A percentile compares a stretch with the other conserved stretches of the same genome.
Conservation (phyloP, 2,113 vertebrate species). For the Myrmecobius fasciatus region DNA sequence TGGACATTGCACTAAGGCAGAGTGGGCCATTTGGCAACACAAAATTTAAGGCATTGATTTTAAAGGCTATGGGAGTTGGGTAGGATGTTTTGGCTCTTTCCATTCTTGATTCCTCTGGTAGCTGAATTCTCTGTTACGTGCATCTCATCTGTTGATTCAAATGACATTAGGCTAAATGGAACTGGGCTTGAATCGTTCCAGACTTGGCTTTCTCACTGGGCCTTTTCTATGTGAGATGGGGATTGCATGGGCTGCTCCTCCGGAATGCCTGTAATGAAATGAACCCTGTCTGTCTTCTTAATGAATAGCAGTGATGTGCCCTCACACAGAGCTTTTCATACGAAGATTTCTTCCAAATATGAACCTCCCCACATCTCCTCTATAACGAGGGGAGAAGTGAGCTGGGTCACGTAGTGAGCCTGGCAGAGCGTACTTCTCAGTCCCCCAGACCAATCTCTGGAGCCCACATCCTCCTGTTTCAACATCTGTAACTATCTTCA, state of each 20-base stretch:
- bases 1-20: background rate
- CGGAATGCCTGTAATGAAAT: background rate
- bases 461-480: background rate
- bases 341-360: background rate
- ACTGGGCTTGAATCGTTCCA: background rate
- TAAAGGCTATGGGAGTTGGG: background rate
- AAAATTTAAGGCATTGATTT: background rate
- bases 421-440: background rate
- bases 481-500: background rate
- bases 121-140: background rate
- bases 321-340: conserved; percentile 7
- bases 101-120: conserved; percentile 7
- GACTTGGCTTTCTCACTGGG: conserved; percentile 3
- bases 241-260: background rate
- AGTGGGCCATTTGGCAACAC: background rate
- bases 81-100: background rate
- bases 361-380: background rate
- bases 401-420: background rate
- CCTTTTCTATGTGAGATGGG: background rate
- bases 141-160: conserved; percentile 21
- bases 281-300: background rate
- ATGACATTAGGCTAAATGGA: background rate
- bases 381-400: background rate
- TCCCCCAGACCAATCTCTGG: background rate
- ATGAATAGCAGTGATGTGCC: background rate